Base-by-base conservation (phyloP, 2,797 vertebrate genomes). In the Taenioides sp. region DNA sequence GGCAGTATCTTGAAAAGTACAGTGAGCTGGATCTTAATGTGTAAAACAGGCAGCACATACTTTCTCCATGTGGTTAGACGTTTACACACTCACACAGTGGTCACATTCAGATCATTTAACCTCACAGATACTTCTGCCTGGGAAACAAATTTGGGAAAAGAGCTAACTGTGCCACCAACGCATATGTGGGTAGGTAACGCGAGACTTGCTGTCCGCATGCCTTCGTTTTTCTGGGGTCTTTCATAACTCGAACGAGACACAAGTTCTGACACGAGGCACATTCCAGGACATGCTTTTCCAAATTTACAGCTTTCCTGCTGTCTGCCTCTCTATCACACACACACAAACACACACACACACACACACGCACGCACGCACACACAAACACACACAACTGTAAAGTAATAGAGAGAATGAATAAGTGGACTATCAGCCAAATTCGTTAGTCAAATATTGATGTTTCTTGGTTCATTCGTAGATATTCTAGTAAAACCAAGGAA, bases 221-320 rank as follows among this genome's bases (percentile, higher is more conserved):
- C 78, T 82, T 80, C 82, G 85, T 78, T 78, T 90, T 89, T 83
- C 80, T 92, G 92, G 93, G 92, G 92, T 94, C 92, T 92, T 94
- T 93, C 92, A 91, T 92, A 93, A 92, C 84, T 77, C 74, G 79
- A 84, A 85, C 81, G 86, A 77, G 81, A 85, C 87, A 86, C 94
- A 63, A 89, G 93, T 92, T 91, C 90, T 57, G 88, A 94, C 94
- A 94, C 1, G 92, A 92, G 76, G 78, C 67, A 84, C 93, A 95
- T 95, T 94, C 92, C 92, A 92, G 88, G 86, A 86, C 87, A 87
- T 81, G 86, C 84, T 82, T 87, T 79, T 65, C 27, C 79, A 90
- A 75, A 86, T 93, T 91, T 91, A 89, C 85, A 87, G 86, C 84
- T 80, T 73, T 70, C 57, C 73, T 68, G 61, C 73, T 7, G 76